Conservation (phyloP, 2,797 vertebrate species). For the Calcarius lapponicus region DNA sequence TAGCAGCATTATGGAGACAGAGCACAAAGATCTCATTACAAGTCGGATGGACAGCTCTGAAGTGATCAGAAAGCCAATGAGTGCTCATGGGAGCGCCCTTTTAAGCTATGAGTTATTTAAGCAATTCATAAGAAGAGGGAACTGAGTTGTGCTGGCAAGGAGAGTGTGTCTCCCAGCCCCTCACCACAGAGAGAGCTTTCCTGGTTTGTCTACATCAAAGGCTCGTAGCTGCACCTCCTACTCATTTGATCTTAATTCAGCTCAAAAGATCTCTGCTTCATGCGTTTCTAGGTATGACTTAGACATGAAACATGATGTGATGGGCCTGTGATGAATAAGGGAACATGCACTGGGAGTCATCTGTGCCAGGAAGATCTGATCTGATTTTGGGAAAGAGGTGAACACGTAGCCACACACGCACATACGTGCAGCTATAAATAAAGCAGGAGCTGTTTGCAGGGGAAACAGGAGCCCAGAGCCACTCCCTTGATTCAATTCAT, state of each 20-base stretch:
- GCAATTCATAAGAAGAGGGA: not conserved
- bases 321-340: constrained; percentile 27
- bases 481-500: constrained; percentile 34
- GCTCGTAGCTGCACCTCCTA: not conserved
- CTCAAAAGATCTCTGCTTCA: not conserved
- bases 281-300: constrained; percentile 12
- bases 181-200: not conserved
- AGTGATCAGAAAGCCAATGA: not conserved
- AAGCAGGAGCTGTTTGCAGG: not conserved
- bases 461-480: constrained; percentile 7
- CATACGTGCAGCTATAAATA: constrained; percentile 43
- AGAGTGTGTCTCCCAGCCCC: not conserved
- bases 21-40: not conserved
- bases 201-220: constrained; percentile 36
- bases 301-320: not conserved
- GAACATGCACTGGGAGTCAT: not conserved
- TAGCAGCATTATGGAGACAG: not conserved
- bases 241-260: constrained; percentile 58
- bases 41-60: not conserved
- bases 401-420: not conserved
- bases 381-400: not conserved
- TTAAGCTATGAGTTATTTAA: not conserved
- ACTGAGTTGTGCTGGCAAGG: constrained; percentile 1
- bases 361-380: constrained; percentile 23
- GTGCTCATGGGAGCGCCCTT: not conserved